Evolutionary conservation across 2,888 invertebrate genomes (phyloP).

Genomic region (Octodonta nipae): DNA sequence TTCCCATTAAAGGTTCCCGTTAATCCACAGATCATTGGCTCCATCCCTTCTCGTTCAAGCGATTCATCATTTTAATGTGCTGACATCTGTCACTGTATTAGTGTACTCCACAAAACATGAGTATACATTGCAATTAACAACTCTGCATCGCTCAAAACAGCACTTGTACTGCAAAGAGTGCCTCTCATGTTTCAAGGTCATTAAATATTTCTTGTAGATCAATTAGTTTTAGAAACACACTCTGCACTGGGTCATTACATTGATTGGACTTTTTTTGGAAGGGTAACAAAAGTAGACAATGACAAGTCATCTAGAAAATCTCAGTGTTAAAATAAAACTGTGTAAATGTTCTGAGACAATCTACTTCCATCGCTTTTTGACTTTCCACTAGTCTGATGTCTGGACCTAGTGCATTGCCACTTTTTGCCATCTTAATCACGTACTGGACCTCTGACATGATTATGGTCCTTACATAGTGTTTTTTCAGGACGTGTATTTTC

Average conservation of each 20-base stretch:
- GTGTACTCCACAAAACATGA: slow-evolving; percentile 1
- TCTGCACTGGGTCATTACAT: background rate
- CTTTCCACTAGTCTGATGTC: background rate
- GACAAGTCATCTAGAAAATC: background rate
- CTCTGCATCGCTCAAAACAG: background rate
- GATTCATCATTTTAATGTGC: background rate
- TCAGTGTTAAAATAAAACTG: background rate
- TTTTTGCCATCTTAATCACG: slow-evolving; percentile 1
- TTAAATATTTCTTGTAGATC: slow-evolving; percentile 1
- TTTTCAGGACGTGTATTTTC: no score
- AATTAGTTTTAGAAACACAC: background rate
- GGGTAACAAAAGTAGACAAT: slow-evolving; percentile 1
- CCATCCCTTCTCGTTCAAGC: background rate
- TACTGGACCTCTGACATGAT: no score
- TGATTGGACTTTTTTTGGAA: background rate
- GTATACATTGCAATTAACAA: background rate
- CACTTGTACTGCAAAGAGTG: background rate
- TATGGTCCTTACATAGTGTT: no score
- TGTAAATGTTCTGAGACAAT: slow-evolving; percentile 1
- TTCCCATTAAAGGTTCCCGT: no score
- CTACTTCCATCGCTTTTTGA: background rate
- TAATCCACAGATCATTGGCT: background rate
- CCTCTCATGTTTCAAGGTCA: slow-evolving; percentile 1
- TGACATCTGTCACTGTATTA: background rate
- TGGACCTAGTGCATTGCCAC: background rate